Conservation (phyloP, 2,797 vertebrate genomes). For the Oreochromis mossambicus region DNA sequence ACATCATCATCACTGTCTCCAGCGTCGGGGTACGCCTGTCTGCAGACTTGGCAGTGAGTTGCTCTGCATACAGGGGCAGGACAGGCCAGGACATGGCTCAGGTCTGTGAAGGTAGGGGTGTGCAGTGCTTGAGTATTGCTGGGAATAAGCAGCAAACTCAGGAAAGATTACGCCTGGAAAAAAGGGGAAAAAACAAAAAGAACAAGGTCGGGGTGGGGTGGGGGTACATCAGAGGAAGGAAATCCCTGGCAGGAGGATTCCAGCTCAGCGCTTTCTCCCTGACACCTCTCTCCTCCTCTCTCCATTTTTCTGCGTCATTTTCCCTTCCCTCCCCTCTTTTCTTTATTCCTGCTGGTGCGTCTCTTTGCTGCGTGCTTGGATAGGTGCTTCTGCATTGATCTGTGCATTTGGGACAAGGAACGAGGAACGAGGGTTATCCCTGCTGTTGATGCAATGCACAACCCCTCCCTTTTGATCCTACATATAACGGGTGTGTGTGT, state of each 20-base stretch:
- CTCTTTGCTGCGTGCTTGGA: conserved; percentile 23
- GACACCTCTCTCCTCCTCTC: conserved; percentile 7
- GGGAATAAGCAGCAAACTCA: conserved; percentile 30
- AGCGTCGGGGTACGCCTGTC: conserved; percentile 26
- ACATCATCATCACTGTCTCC: neutral
- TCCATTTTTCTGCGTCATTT: neutral
- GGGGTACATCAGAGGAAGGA: neutral
- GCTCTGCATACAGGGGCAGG: neutral
- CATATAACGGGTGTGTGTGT: neutral
- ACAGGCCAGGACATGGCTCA: neutral
- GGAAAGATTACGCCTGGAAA: conserved; percentile 46
- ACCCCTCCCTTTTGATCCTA: neutral
- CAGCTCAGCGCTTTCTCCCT: conserved; percentile 60
- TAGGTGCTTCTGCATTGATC: conserved; percentile 11
- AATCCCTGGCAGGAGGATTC: conserved; percentile 71
- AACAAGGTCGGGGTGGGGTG: neutral
- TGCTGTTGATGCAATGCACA: conserved; percentile 46
- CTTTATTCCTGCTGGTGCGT: neutral
- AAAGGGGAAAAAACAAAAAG: neutral
- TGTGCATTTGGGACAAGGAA: neutral
- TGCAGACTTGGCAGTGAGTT: conserved; percentile 13
- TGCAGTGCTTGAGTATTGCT: neutral
- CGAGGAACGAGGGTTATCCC: neutral
- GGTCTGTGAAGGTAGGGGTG: neutral
- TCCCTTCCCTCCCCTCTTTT: neutral